phyloP scores from a whole-genome alignment of 2,888 invertebrate genomes.

The Antheraea yamamai region DNA sequence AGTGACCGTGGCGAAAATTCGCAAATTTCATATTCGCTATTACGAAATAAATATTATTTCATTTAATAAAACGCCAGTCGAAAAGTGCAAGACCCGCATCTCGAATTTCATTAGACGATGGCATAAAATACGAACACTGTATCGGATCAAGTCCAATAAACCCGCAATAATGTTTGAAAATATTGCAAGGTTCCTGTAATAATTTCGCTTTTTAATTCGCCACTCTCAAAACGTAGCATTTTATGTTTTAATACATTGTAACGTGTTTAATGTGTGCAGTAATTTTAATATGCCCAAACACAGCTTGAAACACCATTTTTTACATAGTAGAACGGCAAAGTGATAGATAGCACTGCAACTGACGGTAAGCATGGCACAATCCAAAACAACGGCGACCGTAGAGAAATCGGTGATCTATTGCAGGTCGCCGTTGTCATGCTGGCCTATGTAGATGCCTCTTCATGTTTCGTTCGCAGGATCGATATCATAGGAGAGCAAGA shows the following conservation, averaged over 20 bases:
- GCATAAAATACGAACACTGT: constrained; percentile 47
- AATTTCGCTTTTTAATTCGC: constrained; percentile 44
- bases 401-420: too few species aligned
- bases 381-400: too few species aligned
- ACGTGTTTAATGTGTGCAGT: neutral
- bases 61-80: constrained; percentile 61
- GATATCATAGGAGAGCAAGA: too few species aligned
- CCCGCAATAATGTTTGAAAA: constrained; percentile 48
- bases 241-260: constrained; percentile 30
- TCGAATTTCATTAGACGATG: constrained; percentile 57
- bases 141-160: constrained; percentile 46
- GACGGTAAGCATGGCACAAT: too few species aligned
- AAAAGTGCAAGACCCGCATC: constrained; percentile 43
- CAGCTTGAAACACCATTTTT: neutral
- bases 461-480: too few species aligned
- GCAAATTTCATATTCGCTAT: constrained; percentile 53
- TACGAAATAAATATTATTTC: constrained; percentile 55
- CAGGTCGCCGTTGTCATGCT: too few species aligned
- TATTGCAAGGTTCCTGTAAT: constrained; percentile 47
- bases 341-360: too few species aligned
- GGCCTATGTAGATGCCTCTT: too few species aligned
- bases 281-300: neutral
- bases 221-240: constrained; percentile 31
- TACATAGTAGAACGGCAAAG: neutral
- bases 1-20: constrained; percentile 59